Base-by-base conservation (phyloP, 2,888 invertebrate species). In the Drosophila dives region DNA sequence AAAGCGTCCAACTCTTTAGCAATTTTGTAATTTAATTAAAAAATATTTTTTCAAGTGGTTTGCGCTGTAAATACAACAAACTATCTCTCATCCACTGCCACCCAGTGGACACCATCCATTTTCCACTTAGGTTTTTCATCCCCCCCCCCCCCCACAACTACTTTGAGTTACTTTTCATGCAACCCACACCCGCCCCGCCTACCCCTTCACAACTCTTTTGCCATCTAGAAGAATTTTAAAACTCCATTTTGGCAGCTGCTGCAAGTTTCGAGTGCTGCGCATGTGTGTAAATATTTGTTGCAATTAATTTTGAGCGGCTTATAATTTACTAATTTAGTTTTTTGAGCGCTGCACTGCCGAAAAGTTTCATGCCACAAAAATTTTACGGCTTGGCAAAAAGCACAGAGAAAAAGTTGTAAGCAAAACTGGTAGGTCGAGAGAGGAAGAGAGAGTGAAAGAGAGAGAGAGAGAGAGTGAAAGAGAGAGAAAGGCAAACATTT, bases 281-380 rank as follows among this genome's bases (percentile, higher is more conserved):
- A 64, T 83, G 90, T 86, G 90, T 89, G 86, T 90, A 87, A 89
- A 87, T 90, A 87, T 87, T 90, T 87, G 90, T 87, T 90, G 89
- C 90, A 90, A 87, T 87, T 87, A 87, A 87, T 90, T 87, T 90
- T 90, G 86, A 87, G 90, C 86, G 89, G 86, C 86, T 87, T 87
- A 87, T 87, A 87, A 87, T 87, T 90, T 87, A 90, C 90, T 87
- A 88, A 87, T 87, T 87, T 87, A 67, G 80, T 87, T 86, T 86
- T 78, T 80, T 73, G 74, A 80, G 36, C 64, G 75, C 34, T 67
- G 54, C 67, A 61, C 56, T 26, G 45, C 56, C 58, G 61, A 66
- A 80, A 80, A 80, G 53, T 80, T 80, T 80, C 72, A 42, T 29
- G 77, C 88, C 85, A 70, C 86, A 83, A 74, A 82, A 82, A 84